These are phyloP conservation scores for Hippocampus mohnikei DNA, from an alignment of 2,113 vertebrate genomes.

Conservation along the genomic window DNA sequence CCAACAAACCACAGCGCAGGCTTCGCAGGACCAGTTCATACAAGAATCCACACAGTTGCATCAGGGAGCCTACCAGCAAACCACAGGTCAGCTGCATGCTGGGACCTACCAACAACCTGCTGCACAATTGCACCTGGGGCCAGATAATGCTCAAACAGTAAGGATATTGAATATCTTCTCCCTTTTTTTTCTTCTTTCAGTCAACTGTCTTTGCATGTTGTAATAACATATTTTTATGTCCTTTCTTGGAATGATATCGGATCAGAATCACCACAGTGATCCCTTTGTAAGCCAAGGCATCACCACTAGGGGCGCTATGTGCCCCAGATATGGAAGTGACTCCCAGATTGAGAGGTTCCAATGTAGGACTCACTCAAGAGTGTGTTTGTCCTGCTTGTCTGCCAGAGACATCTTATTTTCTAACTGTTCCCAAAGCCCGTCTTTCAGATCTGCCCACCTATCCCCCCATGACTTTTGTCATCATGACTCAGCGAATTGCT, in stretches of 20 bases:
- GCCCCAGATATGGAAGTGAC: constrained; percentile 50
- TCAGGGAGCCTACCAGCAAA: constrained; percentile 58
- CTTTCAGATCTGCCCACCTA: constrained; percentile 20
- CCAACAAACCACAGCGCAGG: constrained; percentile 69
- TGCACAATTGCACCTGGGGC: constrained; percentile 58
- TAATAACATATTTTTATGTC: constrained; percentile 35
- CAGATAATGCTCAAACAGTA: constrained; percentile 71
- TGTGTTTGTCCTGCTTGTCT: constrained; percentile 8
- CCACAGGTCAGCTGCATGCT: constrained; percentile 47
- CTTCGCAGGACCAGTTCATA: constrained; percentile 55
- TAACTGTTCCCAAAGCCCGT: constrained; percentile 20
- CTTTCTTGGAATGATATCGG: constrained; percentile 30
- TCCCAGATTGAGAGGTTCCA: constrained; percentile 48
- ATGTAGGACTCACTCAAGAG: constrained; percentile 35
- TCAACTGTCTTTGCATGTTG: constrained; percentile 16
- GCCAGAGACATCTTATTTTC: constrained; percentile 5
- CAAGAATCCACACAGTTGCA: constrained; percentile 67
- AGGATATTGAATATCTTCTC: constrained; percentile 23
- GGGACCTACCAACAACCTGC: constrained; percentile 51
- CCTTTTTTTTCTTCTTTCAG: not conserved
- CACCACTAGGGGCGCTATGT: constrained; percentile 26
- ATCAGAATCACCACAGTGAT: constrained; percentile 53
- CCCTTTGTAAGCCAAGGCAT: constrained; percentile 47
- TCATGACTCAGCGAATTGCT: constrained; percentile 46
- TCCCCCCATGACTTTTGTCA: constrained; percentile 8